These are phyloP conservation scores for Ennomos erosarius DNA, from an alignment of 2,888 invertebrate genomes.

Conservation along the genomic window DNA sequence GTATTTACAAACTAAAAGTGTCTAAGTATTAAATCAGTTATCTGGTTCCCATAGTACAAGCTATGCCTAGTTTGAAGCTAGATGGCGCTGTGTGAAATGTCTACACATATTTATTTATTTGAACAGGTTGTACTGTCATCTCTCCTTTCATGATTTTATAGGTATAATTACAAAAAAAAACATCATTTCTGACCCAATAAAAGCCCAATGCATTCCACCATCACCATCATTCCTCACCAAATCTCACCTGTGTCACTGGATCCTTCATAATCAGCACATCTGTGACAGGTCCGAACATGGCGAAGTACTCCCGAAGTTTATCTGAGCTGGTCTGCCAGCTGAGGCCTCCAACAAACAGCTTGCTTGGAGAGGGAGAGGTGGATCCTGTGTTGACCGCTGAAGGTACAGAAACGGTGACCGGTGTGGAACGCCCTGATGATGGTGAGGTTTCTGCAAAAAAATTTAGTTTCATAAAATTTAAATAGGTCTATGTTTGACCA, in stretches of 20 bases:
- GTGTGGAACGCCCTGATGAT: slow-evolving; percentile 91
- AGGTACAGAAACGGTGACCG: slow-evolving; percentile 66
- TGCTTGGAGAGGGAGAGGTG: slow-evolving; percentile 89
- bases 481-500: too few relatives aligned
- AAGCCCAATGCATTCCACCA: slow-evolving; percentile 5
- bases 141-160: too few relatives aligned
- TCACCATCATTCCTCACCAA: background rate
- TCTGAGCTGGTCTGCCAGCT: slow-evolving; percentile 97
- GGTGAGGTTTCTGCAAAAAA: slow-evolving; percentile 68
- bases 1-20: too few relatives aligned
- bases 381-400: slow-evolving; percentile 57
- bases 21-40: too few relatives aligned
- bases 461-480: too few relatives aligned
- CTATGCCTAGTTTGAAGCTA: too few relatives aligned
- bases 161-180: too few relatives aligned
- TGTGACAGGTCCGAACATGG: slow-evolving; percentile 95
- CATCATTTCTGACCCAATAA: background rate
- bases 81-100: too few relatives aligned
- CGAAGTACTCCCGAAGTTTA: slow-evolving; percentile 96
- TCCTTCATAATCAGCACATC: slow-evolving; percentile 98
- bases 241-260: slow-evolving; percentile 93
- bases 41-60: too few relatives aligned
- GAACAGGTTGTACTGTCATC: too few relatives aligned
- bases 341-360: slow-evolving; percentile 95
- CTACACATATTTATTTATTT: too few relatives aligned